These are phyloP conservation scores for Agonum fuliginosum DNA, from an alignment of 2,888 invertebrate genomes.

Conservation along the genomic window DNA sequence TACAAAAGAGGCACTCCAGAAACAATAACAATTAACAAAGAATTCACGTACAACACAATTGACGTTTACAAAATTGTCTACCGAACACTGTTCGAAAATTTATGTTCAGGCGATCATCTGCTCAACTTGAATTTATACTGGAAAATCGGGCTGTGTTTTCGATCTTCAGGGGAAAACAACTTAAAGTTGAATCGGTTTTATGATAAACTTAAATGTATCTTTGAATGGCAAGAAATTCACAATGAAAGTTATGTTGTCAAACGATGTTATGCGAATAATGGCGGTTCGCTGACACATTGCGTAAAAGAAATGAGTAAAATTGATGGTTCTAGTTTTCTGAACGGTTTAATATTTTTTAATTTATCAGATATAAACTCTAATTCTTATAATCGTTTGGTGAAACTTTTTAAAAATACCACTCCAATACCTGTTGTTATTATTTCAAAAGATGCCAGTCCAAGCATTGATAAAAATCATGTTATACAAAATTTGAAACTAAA, in stretches of 20 bases:
- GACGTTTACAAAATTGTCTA: conserved; percentile 67
- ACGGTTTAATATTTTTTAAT: conserved; percentile 69
- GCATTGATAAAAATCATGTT: neutral
- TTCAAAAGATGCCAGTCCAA: neutral
- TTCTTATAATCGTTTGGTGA: neutral
- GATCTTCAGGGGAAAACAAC: conserved; percentile 71
- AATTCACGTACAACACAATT: conserved; percentile 64
- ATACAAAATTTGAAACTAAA: conserved; percentile 10
- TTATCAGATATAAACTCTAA: neutral
- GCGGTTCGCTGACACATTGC: conserved; percentile 67
- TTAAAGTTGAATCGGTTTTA: neutral
- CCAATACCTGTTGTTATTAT: conserved; percentile 2
- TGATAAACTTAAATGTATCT: conserved; percentile 25
- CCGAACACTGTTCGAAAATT: conserved; percentile 65
- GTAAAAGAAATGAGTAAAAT: conserved; percentile 67
- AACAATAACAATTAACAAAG: conserved; percentile 64
- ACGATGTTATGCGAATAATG: conserved; percentile 62
- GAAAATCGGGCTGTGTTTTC: conserved; percentile 80
- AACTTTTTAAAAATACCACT: conserved; percentile 60
- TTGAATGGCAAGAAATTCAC: conserved; percentile 68
- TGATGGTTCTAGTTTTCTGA: conserved; percentile 64
- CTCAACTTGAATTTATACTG: conserved; percentile 72
- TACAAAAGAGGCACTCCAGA: conserved; percentile 72
- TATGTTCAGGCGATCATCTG: conserved; percentile 64
- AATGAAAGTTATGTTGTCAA: conserved; percentile 58